Evolutionary conservation across 2,888 invertebrate species (phyloP), one percentile per base, ranked within the genome.

Genomic region (Azorinus chamasolen): DNA sequence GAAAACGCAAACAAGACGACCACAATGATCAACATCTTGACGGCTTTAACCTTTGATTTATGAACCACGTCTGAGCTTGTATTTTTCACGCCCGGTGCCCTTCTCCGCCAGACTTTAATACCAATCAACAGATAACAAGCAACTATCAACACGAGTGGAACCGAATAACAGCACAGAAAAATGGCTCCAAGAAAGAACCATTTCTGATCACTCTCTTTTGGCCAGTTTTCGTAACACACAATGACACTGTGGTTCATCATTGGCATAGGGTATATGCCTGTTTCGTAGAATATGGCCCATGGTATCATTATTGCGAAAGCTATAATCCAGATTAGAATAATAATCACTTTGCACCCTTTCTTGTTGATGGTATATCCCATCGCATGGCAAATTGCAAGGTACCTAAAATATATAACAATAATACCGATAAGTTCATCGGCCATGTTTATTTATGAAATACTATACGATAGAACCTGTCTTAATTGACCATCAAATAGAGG

Each of bases 351-450:
- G 90, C 97, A 97, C 54, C 97, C 97, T 25, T 73, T 63, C 50
- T 71, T 74, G 48, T 61, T 78, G 93, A 98, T 97, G 93, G 97
- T 97, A 91, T 96, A 96, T 91, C 97, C 97, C 88, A 98, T 93
- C 1, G 97, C 97, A 96, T 97, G 97, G 96, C 98, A 98, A 89
- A 98, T 98, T 53, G 98, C 98, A 86, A 98, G 95, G 93, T 98
- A 98, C 94, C 98, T 98, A 96, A 20, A 96, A 59, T 24, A 66
- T 20, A 57, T 41, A 18, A 18, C 39, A 55, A 10, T 37, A 37
- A 55, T 32, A 25, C 37, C 5, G 20, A 37, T 18, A 27, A 14
- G 25, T 22, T 48, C 8, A n/a, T 48, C 8, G 10, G 12, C 8
- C 6, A 16, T 12, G 48, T 41, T 14, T 41, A 41, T 41, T 14